Evolutionary conservation across 2,888 invertebrate species (phyloP).

Genomic region (Omphaloscelis lunosa): DNA sequence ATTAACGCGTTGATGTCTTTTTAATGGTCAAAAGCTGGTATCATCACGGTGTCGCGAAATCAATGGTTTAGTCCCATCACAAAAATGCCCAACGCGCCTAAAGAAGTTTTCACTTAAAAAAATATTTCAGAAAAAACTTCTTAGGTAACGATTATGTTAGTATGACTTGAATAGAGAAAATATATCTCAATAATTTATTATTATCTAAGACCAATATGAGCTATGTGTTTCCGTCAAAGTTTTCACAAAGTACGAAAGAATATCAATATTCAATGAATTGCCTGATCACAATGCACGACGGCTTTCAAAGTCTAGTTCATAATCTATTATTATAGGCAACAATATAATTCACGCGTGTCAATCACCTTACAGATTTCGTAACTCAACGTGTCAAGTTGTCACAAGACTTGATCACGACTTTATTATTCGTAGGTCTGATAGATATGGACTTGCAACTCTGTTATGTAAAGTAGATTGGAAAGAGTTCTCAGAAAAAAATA

Average conservation of each 20-base stretch:
- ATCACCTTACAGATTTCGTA: slow-evolving; percentile 54
- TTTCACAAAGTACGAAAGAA: not conserved
- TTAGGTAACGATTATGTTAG: not conserved
- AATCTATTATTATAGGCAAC: slow-evolving; percentile 40
- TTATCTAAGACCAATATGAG: not conserved
- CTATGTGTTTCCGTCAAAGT: not conserved
- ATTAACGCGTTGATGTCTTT: too few relatives aligned
- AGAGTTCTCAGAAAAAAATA: not conserved
- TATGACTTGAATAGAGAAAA: not conserved
- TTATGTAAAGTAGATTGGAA: slow-evolving; percentile 16
- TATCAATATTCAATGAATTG: not conserved
- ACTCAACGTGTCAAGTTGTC: slow-evolving; percentile 52
- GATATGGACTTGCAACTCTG: slow-evolving; percentile 1
- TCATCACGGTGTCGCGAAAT: too few relatives aligned
- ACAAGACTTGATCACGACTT: slow-evolving; percentile 42
- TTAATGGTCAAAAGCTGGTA: too few relatives aligned
- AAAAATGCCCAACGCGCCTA: too few relatives aligned
- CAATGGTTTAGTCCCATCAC: too few relatives aligned
- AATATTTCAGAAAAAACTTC: not conserved
- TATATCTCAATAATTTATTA: not conserved
- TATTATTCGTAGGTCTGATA: slow-evolving; percentile 36
- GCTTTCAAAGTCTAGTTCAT: slow-evolving; percentile 36
- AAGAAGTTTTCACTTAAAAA: too few relatives aligned
- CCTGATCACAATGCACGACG: slow-evolving; percentile 12
- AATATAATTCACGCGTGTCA: slow-evolving; percentile 53